These are phyloP conservation scores for Aspidoscelis tigris DNA, from an alignment of 2,113 vertebrate species.

Conservation along the genomic window DNA sequence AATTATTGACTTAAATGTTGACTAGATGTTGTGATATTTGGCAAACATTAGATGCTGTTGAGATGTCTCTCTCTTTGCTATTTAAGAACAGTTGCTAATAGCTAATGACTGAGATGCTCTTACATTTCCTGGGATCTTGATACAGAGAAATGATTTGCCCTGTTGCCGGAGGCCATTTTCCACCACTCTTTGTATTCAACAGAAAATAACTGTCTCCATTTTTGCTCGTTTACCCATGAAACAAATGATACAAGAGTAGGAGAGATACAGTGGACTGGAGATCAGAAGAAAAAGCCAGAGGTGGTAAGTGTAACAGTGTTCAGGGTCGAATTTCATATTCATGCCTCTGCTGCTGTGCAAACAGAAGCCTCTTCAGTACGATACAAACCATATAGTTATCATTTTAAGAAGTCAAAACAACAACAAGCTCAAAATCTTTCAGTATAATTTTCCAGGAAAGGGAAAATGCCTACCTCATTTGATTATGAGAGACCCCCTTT, in stretches of 20 bases:
- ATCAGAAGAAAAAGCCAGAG: neutral
- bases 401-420: no score
- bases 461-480: no score
- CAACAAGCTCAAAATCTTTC: no score
- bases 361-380: neutral
- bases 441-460: no score
- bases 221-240: slow-evolving; percentile 72
- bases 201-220: slow-evolving; percentile 52
- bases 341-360: neutral
- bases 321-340: neutral
- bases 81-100: slow-evolving; percentile 45
- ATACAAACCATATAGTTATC: no score
- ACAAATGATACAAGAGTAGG: slow-evolving; percentile 63
- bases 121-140: slow-evolving; percentile 59
- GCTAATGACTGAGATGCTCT: slow-evolving; percentile 63
- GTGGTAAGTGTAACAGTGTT: neutral
- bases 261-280: slow-evolving; percentile 44
- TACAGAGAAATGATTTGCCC: slow-evolving; percentile 69
- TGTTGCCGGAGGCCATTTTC: slow-evolving; percentile 68
- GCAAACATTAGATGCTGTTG: neutral
- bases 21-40: slow-evolving; percentile 12
- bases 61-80: slow-evolving; percentile 22
- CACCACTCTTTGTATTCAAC: slow-evolving; percentile 20
- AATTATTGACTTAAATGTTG: slow-evolving; percentile 21
- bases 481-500: no score